phyloP scores from a whole-genome alignment of 2,113 vertebrate genomes.

The Puffinus mauretanicus region DNA sequence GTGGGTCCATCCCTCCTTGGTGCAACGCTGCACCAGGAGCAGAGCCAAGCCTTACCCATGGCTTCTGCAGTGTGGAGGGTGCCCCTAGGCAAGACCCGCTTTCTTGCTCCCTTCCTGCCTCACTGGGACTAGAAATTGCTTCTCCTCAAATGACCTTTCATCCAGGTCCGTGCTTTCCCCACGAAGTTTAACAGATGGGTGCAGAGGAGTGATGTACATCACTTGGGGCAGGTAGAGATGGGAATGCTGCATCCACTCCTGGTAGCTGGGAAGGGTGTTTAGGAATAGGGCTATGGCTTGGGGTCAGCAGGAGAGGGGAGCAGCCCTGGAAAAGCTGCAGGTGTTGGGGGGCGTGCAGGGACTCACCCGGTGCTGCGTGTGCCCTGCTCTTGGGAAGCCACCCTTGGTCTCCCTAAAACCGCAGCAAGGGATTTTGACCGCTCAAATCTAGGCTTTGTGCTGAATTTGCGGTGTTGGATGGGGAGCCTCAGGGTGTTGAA shows the following conservation, averaged over 20 bases:
- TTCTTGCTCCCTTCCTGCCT: not conserved
- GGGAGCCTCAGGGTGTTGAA: not conserved
- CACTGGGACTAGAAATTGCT: not conserved
- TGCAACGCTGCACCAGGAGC: not conserved
- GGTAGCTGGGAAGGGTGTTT: not conserved
- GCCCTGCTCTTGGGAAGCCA: not conserved
- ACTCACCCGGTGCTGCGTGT: too few relatives aligned
- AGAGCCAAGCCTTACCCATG: not conserved
- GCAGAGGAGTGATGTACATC: not conserved
- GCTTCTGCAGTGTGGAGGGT: not conserved
- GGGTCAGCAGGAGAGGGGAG: not conserved
- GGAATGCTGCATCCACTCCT: not conserved
- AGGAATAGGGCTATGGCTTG: not conserved
- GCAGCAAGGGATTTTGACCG: not conserved
- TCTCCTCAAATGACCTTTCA: not conserved
- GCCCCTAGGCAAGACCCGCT: not conserved
- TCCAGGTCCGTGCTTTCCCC: accelerated
- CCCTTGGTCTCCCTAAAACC: not conserved
- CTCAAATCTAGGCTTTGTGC: not conserved
- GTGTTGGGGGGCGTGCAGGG: not conserved
- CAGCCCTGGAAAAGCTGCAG: not conserved
- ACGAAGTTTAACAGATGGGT: not conserved
- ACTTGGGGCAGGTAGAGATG: not conserved
- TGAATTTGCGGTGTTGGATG: not conserved
- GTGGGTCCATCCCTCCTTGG: not conserved